Evolutionary conservation across 2,113 vertebrate genomes (phyloP).

Genomic region (Alligator sinensis): DNA sequence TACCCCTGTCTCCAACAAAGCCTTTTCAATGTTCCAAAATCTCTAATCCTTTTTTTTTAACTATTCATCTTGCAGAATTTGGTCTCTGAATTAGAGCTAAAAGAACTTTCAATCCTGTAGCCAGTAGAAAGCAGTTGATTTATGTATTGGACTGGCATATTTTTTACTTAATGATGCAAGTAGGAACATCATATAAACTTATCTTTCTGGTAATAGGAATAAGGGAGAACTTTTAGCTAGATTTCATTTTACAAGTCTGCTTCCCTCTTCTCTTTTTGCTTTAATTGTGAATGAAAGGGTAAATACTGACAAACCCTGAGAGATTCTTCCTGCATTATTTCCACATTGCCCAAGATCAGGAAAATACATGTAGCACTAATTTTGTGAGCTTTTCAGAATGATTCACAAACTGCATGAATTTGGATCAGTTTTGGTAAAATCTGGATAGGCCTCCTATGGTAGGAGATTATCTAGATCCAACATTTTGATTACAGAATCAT

Average conservation of each 20-base stretch:
- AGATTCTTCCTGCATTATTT: neutral
- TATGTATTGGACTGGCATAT: neutral
- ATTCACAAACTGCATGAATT: neutral
- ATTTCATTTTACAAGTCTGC: neutral
- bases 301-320: neutral
- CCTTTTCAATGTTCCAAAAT: neutral
- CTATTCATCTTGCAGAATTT: neutral
- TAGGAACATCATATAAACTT: neutral
- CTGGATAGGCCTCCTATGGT: neutral
- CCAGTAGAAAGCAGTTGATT: neutral
- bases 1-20: neutral
- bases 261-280: neutral
- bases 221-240: neutral
- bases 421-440: neutral
- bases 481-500: neutral
- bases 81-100: neutral
- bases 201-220: neutral
- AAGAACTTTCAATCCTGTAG: neutral
- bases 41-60: neutral
- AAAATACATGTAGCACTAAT: neutral
- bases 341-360: neutral
- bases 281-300: neutral
- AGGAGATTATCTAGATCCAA: neutral
- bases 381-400: neutral
- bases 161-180: neutral